Evolutionary conservation across 2,888 invertebrate species (phyloP).

Genomic region (Hybos culiciformis): DNA sequence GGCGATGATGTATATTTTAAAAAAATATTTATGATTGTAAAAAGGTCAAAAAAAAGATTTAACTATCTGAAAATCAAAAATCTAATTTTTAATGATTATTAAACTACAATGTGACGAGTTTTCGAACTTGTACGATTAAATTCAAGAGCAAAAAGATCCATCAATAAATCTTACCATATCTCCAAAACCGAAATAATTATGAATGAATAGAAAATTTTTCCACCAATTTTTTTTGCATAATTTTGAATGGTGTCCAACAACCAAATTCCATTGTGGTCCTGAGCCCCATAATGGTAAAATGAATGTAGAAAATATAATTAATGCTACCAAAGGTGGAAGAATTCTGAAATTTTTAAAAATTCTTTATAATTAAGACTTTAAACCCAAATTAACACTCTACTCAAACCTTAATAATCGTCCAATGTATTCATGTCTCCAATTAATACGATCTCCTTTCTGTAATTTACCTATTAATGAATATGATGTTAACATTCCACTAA

Average conservation of each 20-base stretch:
- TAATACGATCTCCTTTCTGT: slow-evolving; percentile 39
- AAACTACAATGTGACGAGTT: no score
- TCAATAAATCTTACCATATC: slow-evolving; percentile 55
- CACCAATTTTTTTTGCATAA: slow-evolving; percentile 57
- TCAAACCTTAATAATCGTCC: slow-evolving; percentile 39
- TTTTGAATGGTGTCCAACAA: slow-evolving; percentile 50
- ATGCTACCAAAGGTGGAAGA: slow-evolving; percentile 47
- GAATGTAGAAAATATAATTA: slow-evolving; percentile 53
- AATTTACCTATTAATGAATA: slow-evolving; percentile 48
- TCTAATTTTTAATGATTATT: no score
- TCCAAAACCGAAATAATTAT: slow-evolving; percentile 58
- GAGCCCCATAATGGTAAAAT: slow-evolving; percentile 46
- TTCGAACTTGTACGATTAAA: no score
- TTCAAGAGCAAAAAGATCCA: no score
- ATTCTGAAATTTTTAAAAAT: slow-evolving; percentile 32
- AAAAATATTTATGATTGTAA: no score
- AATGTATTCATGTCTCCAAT: slow-evolving; percentile 45
- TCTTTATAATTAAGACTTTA: background rate
- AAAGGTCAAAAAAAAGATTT: no score
- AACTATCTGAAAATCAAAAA: no score
- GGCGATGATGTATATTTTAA: no score
- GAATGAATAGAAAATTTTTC: slow-evolving; percentile 55
- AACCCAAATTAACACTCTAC: background rate
- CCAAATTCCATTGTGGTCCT: slow-evolving; percentile 57
- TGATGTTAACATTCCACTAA: slow-evolving; percentile 51